Conservation (phyloP, 2,888 invertebrate species). For the Maniola hyperantus region DNA sequence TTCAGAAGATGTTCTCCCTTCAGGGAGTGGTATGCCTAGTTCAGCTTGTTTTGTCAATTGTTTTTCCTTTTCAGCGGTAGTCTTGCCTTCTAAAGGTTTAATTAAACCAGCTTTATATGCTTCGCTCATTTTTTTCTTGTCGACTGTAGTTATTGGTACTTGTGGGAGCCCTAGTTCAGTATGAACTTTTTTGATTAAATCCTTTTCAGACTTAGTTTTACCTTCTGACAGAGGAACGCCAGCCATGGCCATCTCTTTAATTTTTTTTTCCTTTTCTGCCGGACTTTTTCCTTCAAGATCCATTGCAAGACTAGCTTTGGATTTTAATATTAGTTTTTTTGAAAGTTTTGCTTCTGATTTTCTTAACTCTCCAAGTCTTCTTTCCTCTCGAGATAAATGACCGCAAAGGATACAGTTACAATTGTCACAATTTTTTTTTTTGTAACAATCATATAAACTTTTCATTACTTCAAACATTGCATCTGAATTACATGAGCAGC, state of each 20-base stretch:
- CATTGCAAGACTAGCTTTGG: neutral
- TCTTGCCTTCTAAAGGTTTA: slow-evolving; percentile 51
- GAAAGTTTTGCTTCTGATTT: slow-evolving; percentile 45
- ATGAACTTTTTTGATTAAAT: slow-evolving; percentile 40
- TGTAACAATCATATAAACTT: slow-evolving; percentile 67
- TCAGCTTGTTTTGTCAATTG: slow-evolving; percentile 32
- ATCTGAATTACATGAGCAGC: slow-evolving; percentile 67
- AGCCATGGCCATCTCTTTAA: slow-evolving; percentile 39
- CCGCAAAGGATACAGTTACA: slow-evolving; percentile 66
- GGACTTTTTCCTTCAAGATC: slow-evolving; percentile 43
- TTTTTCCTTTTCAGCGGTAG: slow-evolving; percentile 43
- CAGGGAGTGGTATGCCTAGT: slow-evolving; percentile 46
- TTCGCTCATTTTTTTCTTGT: slow-evolving; percentile 39
- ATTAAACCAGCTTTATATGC: slow-evolving; percentile 44
- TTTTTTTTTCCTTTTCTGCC: slow-evolving; percentile 43
- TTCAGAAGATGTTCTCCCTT: slow-evolving; percentile 49
- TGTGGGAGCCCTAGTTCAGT: slow-evolving; percentile 43
- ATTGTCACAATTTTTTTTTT: slow-evolving; percentile 64
- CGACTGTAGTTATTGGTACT: slow-evolving; percentile 43
- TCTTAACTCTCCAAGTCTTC: slow-evolving; percentile 43
- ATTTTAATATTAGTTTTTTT: slow-evolving; percentile 24
- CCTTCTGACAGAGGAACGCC: slow-evolving; percentile 43
- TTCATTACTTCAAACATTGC: slow-evolving; percentile 75
- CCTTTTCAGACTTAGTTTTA: slow-evolving; percentile 44
- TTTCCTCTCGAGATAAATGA: slow-evolving; percentile 50